Evolutionary conservation across 2,888 invertebrate genomes (phyloP).

Genomic region (Stenotaenia linearis): DNA sequence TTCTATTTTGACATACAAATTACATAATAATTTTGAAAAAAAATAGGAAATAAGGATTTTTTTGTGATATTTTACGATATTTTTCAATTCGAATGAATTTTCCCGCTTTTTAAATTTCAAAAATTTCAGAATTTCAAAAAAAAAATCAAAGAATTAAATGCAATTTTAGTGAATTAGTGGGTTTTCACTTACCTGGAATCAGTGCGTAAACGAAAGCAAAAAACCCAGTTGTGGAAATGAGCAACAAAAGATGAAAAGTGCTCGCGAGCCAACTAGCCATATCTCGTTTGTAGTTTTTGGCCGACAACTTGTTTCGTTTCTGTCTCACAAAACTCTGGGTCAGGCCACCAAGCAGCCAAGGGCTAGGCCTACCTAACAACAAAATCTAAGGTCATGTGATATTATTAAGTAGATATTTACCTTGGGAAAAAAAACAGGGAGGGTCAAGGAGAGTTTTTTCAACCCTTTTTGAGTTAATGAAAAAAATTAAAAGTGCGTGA

Average conservation of each 20-base stretch:
- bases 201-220: background rate
- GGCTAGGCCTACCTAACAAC: constrained; percentile 6
- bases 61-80: too few relatives aligned
- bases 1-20: too few relatives aligned
- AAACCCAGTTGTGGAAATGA: background rate
- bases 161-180: background rate
- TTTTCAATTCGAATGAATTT: too few relatives aligned
- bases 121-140: background rate
- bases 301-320: background rate
- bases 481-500: background rate
- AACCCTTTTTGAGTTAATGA: background rate
- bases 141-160: background rate
- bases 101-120: background rate
- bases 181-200: background rate
- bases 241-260: background rate
- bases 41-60: too few relatives aligned
- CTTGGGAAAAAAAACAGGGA: background rate
- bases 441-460: constrained; percentile 19
- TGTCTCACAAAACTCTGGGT: constrained; percentile 8
- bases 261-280: background rate
- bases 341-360: background rate
- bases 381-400: constrained; percentile 6
- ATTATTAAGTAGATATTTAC: background rate
- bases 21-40: too few relatives aligned
- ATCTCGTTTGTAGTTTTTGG: background rate